Base-by-base conservation (phyloP, 2,888 invertebrate genomes). In the Acholoe squamosa region DNA sequence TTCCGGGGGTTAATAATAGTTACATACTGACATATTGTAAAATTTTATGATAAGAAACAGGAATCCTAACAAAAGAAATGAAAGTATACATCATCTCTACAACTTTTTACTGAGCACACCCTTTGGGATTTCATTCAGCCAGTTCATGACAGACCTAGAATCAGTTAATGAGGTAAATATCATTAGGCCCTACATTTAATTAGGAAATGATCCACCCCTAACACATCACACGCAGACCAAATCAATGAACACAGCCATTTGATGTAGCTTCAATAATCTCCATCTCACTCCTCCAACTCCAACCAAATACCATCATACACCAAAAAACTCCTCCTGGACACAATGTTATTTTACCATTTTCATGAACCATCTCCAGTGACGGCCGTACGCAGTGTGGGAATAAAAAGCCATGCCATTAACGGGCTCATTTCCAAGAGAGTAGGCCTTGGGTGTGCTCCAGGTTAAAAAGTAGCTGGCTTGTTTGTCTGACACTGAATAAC, bases 301-400 rank as follows among this genome's bases (percentile, higher is more conserved):
- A 7, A 43, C 43, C 43, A 43, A 43, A 43, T 43, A 43, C 43
- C 43, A 43, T 10, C 43, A n/a, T n/a, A n/a, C 43, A 43, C 43
- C 43, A 10, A 43, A 43, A 43, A 43, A 43, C 43, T 3, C 43
- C 43, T 3, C n/a, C 43, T 43, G 43, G 43, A 61, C 61, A 61
- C 61, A n/a, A 22, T 61, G 61, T 61, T 61, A 61, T 61, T 61
- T 61, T 61, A 61, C 14, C 61, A 61, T 61, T 61, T 61, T 61
- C 61, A 61, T n/a, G 19, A 19, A 3, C 5, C 5, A n/a, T 61
- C n/a, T 19, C 61, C n/a, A 19, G 19, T 61, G 61, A 3, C n/a
- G 25, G 22, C 3, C 19, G 61, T 61, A n/a, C 22, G 25, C 5
- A 3, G 19, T n/a, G 61, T 19, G 25, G 61, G 61, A 3, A 61